Conservation (phyloP, 2,888 invertebrate species). For the Gymnocheta viridis region DNA sequence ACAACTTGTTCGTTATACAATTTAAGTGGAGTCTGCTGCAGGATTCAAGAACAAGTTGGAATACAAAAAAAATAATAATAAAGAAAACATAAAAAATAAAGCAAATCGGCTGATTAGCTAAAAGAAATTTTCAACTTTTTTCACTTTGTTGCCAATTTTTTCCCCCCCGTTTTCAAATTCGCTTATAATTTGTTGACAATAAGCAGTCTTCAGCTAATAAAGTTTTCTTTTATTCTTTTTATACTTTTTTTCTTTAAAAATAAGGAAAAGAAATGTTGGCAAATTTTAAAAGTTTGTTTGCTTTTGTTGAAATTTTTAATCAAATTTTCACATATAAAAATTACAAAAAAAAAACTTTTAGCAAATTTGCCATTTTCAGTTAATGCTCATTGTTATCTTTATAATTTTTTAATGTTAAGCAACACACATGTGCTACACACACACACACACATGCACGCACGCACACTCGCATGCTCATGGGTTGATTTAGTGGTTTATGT, state of each 20-base stretch:
- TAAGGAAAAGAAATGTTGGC: neutral
- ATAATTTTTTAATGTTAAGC: neutral
- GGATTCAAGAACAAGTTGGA: constrained; percentile 24
- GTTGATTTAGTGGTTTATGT: neutral
- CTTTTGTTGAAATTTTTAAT: constrained; percentile 26
- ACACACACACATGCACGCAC: neutral
- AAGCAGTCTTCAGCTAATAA: constrained; percentile 49
- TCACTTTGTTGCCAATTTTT: constrained; percentile 14
- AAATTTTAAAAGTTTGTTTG: constrained; percentile 23
- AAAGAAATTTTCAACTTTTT: constrained; percentile 58
- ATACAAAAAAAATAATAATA: neutral
- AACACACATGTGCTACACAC: constrained; percentile 27
- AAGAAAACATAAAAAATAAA: constrained; percentile 29
- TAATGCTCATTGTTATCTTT: constrained; percentile 35
- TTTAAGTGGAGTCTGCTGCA: constrained; percentile 49
- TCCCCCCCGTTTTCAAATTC: constrained; percentile 36
- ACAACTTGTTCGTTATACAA: constrained; percentile 67
- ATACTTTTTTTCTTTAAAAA: constrained; percentile 13
- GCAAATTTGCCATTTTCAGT: constrained; percentile 55
- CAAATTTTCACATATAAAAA: constrained; percentile 37
- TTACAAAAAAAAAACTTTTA: constrained; percentile 23
- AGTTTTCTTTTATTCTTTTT: constrained; percentile 25
- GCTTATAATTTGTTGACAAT: constrained; percentile 62
- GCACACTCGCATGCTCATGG: neutral
- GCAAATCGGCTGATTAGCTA: constrained; percentile 66